phyloP scores from a whole-genome alignment of 2,797 vertebrate species.

The Notamacropus eugenii region DNA sequence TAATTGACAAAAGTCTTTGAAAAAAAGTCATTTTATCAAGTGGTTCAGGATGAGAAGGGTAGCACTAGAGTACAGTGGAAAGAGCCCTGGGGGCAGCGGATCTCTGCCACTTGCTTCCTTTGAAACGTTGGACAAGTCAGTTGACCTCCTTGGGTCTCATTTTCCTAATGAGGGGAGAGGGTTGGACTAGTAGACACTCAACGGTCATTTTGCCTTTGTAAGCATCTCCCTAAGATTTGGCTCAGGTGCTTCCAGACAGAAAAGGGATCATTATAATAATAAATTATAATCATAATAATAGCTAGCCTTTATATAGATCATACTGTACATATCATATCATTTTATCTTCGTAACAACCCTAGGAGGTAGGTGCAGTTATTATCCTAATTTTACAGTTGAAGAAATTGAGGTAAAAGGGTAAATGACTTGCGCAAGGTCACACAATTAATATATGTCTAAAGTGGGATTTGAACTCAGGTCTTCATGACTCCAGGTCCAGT shows the following conservation, averaged over 20 bases:
- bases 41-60: background rate
- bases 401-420: background rate
- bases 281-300: background rate
- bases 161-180: background rate
- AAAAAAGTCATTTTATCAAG: background rate
- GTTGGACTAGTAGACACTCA: background rate
- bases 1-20: background rate
- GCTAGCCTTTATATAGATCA: background rate
- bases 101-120: background rate
- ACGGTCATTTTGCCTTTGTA: background rate
- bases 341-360: background rate
- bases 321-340: background rate
- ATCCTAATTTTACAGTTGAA: background rate
- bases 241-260: background rate
- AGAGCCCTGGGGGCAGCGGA: background rate
- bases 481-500: too few species aligned
- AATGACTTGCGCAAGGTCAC: background rate
- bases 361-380: background rate
- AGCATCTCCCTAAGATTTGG: background rate
- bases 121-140: background rate
- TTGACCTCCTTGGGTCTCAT: background rate
- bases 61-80: background rate
- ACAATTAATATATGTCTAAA: background rate
- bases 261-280: background rate
- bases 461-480: background rate